Evolutionary conservation across 1,140 invertebrate species (phyloP).

Genomic region (Eufriesea mexicana): DNA sequence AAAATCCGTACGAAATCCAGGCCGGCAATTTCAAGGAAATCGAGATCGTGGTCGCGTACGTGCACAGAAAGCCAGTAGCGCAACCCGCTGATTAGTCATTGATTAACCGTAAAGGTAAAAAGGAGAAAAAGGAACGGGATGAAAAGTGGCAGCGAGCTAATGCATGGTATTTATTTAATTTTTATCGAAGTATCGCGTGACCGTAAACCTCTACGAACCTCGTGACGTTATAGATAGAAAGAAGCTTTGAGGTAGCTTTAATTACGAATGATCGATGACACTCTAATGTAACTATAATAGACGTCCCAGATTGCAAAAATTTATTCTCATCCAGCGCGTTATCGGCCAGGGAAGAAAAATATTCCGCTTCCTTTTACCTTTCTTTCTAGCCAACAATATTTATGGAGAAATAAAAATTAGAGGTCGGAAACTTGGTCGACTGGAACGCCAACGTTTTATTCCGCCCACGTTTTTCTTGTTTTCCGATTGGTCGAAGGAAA

Average conservation of each 20-base stretch:
- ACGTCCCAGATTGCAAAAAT: background rate
- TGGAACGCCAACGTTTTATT: slow-evolving; percentile 1
- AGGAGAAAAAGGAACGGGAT: too few species aligned
- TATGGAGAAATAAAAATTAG: too few species aligned
- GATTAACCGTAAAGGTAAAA: background rate
- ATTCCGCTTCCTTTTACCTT: background rate
- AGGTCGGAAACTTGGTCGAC: background rate
- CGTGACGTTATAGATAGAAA: background rate
- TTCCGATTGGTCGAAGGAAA: slow-evolving; percentile 19
- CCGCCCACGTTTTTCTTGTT: background rate
- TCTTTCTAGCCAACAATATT: background rate
- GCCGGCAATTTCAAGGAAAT: background rate
- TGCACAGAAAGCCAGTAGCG: background rate
- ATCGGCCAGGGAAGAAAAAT: background rate
- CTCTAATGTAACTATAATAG: slow-evolving; percentile 9
- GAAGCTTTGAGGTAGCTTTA: background rate
- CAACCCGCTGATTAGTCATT: slow-evolving; percentile 16
- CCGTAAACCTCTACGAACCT: background rate
- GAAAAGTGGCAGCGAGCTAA: background rate
- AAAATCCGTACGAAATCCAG: background rate
- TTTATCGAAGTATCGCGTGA: slow-evolving; percentile 38
- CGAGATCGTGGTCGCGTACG: background rate
- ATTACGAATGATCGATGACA: slow-evolving; percentile 2
- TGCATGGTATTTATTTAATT: slow-evolving; percentile 30
- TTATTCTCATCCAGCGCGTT: background rate